These are phyloP conservation scores for Eupithecia abbreviata DNA, from an alignment of 2,888 invertebrate genomes.

Conservation along the genomic window DNA sequence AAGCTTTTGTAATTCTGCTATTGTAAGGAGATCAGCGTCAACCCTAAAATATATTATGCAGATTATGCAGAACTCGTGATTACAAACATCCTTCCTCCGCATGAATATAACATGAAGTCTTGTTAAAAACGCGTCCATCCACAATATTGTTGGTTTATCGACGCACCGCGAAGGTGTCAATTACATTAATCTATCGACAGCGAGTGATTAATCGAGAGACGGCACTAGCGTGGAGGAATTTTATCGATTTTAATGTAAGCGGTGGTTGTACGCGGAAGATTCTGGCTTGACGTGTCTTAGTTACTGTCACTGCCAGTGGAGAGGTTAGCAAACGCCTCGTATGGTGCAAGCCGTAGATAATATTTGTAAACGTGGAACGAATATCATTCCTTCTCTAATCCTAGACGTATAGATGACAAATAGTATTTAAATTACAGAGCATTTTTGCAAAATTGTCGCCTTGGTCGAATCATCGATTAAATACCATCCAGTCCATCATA, in stretches of 20 bases:
- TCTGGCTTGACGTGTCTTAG: slow-evolving; percentile 2
- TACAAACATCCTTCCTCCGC: slow-evolving; percentile 67
- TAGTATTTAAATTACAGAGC: not conserved
- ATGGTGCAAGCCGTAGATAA: not conserved
- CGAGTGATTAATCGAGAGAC: slow-evolving; percentile 39
- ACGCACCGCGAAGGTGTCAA: slow-evolving; percentile 56
- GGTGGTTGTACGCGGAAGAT: slow-evolving; percentile 12
- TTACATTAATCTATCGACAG: slow-evolving; percentile 50
- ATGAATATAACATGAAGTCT: slow-evolving; percentile 78
- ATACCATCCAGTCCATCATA: not conserved
- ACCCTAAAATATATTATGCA: slow-evolving; percentile 57
- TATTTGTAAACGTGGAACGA: not conserved
- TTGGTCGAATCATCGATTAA: not conserved
- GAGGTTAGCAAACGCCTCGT: not conserved
- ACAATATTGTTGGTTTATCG: slow-evolving; percentile 72
- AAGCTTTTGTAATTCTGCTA: not conserved
- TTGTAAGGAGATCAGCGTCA: slow-evolving; percentile 32
- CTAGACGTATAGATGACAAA: not conserved
- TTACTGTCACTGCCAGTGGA: not conserved
- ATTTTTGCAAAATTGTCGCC: not conserved
- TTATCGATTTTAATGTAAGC: slow-evolving; percentile 20
- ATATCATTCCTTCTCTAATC: not conserved
- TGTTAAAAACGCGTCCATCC: slow-evolving; percentile 80
- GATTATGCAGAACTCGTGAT: slow-evolving; percentile 65
- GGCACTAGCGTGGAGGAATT: slow-evolving; percentile 36